Evolutionary conservation across 1,140 invertebrate species (phyloP).

Genomic region (Lepidurus apus): DNA sequence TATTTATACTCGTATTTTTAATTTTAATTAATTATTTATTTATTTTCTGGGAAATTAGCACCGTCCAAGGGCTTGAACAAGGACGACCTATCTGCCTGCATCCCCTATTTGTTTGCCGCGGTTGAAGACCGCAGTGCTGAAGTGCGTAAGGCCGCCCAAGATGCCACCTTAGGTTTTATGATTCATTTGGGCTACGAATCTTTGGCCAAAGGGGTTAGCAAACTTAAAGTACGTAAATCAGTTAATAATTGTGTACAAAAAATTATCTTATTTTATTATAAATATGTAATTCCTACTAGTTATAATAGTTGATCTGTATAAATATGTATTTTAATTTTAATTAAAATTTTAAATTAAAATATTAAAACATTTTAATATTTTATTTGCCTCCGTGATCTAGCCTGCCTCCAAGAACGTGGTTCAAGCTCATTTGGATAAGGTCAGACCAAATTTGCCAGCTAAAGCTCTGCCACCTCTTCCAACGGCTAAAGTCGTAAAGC

Average conservation of each 20-base stretch:
- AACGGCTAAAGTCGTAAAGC: constrained; percentile 30
- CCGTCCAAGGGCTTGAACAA: constrained; percentile 49
- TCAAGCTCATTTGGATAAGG: constrained; percentile 74
- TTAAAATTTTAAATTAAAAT: no score
- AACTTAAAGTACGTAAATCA: constrained; percentile 61
- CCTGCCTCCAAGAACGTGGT: constrained; percentile 77
- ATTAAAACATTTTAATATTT: no score
- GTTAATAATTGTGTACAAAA: no score
- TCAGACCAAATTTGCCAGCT: constrained; percentile 71
- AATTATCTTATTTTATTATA: not conserved
- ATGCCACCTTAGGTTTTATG: constrained; percentile 86
- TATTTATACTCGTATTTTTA: not conserved
- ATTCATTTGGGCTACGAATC: constrained; percentile 80
- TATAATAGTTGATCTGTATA: not conserved
- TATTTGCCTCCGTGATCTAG: constrained; percentile 41
- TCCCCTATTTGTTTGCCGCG: constrained; percentile 73
- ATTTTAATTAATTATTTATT: not conserved
- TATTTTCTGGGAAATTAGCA: constrained; percentile 6
- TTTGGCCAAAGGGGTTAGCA: constrained; percentile 71
- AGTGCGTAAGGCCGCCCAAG: constrained; percentile 81
- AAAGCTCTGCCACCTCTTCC: constrained; percentile 57
- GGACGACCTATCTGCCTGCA: constrained; percentile 71
- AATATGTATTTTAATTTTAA: no score
- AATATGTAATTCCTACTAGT: constrained; percentile 29
- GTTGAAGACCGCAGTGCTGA: constrained; percentile 87